A percentile compares a stretch with the other conserved stretches of the same genome.
These are phyloP conservation scores for Indicator maculatus DNA, from an alignment of 2,113 vertebrate species.

Conservation along the genomic window DNA sequence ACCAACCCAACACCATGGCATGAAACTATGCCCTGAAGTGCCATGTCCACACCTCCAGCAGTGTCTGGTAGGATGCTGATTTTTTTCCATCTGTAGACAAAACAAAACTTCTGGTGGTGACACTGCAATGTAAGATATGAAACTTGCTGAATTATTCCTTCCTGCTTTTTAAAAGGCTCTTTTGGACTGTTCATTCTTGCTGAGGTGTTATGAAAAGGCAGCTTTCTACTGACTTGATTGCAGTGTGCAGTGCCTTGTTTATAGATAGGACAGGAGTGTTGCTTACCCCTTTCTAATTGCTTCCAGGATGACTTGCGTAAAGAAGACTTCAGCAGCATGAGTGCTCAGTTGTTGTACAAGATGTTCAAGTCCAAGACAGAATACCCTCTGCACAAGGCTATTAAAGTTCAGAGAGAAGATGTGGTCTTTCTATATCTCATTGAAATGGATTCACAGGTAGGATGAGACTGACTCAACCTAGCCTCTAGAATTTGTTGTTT, in stretches of 20 bases:
- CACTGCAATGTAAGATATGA: not conserved
- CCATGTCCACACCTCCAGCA: no score
- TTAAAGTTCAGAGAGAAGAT: conserved; percentile 96
- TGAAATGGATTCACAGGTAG: conserved; percentile 97
- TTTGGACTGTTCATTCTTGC: not conserved
- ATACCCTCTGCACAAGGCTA: conserved; percentile 95
- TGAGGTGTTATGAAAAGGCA: not conserved
- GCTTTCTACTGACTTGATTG: not conserved
- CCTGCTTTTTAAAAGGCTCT: not conserved
- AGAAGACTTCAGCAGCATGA: conserved; percentile 98
- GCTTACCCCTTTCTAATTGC: not conserved
- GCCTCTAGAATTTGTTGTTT: not conserved
- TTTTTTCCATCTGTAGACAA: not conserved
- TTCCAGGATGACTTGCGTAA: conserved; percentile 92
- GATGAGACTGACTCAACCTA: not conserved
- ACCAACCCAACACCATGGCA: no score
- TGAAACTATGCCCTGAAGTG: no score
- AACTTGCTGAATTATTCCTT: not conserved
- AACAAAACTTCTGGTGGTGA: not conserved
- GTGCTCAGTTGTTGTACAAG: conserved; percentile 94
- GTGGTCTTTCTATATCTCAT: conserved; percentile 98
- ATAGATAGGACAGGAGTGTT: not conserved
- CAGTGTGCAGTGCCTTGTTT: not conserved
- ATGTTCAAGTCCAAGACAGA: conserved; percentile 99
- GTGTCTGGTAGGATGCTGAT: not conserved